phyloP scores from a whole-genome alignment of 2,113 vertebrate species.

The Siniperca knerii region DNA sequence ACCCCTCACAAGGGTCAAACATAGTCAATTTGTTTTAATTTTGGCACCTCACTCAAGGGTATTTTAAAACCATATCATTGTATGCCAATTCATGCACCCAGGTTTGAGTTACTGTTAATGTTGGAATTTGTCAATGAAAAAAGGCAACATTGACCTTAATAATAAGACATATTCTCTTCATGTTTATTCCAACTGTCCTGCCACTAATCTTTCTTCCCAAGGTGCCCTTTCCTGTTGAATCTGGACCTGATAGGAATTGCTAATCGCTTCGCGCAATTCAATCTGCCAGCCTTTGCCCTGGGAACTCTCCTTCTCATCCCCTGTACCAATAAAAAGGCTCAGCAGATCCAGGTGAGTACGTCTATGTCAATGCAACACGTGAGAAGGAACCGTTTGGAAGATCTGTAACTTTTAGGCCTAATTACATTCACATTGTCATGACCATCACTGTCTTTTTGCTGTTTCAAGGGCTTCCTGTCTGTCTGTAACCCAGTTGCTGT shows the following conservation, averaged over 20 bases:
- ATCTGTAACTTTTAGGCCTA: background rate
- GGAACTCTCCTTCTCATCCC: constrained; percentile 93
- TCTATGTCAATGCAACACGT: background rate
- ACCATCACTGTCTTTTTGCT: background rate
- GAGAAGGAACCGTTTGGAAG: background rate
- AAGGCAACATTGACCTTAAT: background rate
- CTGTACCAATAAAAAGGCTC: constrained; percentile 85
- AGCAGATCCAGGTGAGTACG: constrained; percentile 90
- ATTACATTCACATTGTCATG: no score
- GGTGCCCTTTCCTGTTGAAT: constrained; percentile 93
- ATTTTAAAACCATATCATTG: background rate
- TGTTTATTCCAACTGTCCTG: background rate
- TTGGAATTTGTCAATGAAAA: background rate
- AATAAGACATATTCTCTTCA: background rate
- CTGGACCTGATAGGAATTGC: constrained; percentile 91
- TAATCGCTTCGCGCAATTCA: constrained; percentile 91
- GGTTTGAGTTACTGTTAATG: background rate
- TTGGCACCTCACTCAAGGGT: background rate
- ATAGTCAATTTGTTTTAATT: background rate
- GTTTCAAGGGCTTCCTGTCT: constrained; percentile 87
- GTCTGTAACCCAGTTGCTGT: constrained; percentile 82
- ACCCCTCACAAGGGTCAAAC: background rate
- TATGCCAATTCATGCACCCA: background rate
- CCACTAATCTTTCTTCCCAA: constrained; percentile 54
- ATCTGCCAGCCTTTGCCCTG: constrained; percentile 90